Percentiles rank a stretch among this genome's conserved stretches.
Conservation (phyloP, 2,113 vertebrate genomes). For the Seriola aureovittata region DNA sequence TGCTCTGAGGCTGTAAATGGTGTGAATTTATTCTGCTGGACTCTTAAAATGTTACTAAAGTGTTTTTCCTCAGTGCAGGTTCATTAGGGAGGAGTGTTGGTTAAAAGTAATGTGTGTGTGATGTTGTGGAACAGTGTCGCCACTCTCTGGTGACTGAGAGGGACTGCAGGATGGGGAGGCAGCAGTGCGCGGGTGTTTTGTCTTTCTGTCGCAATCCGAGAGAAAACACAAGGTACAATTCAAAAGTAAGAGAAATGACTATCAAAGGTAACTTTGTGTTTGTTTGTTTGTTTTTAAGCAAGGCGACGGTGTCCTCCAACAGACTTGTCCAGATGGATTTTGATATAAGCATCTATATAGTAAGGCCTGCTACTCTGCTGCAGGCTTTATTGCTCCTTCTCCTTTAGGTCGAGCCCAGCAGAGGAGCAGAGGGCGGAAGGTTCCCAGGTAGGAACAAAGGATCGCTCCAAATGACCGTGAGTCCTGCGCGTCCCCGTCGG, state of each 20-base stretch:
- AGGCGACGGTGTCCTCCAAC: neutral
- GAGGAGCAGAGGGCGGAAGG: conserved; percentile 80
- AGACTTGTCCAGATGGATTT: conserved; percentile 3
- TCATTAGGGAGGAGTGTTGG: conserved; percentile 39
- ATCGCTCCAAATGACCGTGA: conserved; percentile 83
- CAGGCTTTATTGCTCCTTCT: conserved; percentile 79
- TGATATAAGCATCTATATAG: neutral
- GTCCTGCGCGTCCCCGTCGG: conserved; percentile 78
- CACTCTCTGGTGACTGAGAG: conserved; percentile 79
- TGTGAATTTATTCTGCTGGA: conserved; percentile 69
- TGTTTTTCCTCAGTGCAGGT: conserved; percentile 37
- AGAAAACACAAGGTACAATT: neutral
- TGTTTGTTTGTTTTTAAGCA: neutral
- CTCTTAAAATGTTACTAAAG: conserved; percentile 64
- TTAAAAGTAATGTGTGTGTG: neutral
- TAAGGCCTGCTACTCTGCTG: conserved; percentile 24
- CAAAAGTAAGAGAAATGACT: neutral
- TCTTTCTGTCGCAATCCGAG: neutral
- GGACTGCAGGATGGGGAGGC: conserved; percentile 35
- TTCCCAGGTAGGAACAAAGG: conserved; percentile 86
- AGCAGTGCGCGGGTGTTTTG: conserved; percentile 14
- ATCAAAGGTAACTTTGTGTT: neutral
- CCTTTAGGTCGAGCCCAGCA: conserved; percentile 86
- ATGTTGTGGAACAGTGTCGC: conserved; percentile 88
- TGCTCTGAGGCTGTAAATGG: conserved; percentile 62